Evolutionary conservation across 2,797 vertebrate genomes (phyloP).

Genomic region (Pseudocheirus occidentalis): DNA sequence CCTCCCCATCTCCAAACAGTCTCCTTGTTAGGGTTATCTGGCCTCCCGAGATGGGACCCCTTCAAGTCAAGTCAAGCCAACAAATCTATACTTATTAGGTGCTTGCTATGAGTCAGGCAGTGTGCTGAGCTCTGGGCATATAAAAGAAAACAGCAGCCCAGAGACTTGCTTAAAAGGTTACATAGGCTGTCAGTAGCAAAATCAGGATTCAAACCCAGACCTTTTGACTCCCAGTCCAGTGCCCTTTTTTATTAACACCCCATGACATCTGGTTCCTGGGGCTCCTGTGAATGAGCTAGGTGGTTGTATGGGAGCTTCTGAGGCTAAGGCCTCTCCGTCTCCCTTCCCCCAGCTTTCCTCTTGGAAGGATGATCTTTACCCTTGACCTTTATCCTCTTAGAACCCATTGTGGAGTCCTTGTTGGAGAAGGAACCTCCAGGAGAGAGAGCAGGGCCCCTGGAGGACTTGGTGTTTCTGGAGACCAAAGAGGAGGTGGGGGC

Average conservation of each 20-base stretch:
- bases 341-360: neutral
- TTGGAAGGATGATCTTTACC: neutral
- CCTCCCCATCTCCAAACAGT: neutral
- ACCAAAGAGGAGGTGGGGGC: conserved; percentile 63
- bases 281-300: neutral
- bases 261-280: neutral
- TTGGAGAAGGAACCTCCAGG: conserved; percentile 72
- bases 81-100: neutral
- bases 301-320: neutral
- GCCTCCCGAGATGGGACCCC: neutral
- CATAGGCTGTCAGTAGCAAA: neutral
- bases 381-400: neutral
- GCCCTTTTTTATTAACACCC: neutral
- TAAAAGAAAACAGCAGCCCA: neutral
- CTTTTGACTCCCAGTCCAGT: neutral
- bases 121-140: neutral
- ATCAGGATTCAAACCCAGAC: neutral
- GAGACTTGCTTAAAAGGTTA: neutral
- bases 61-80: neutral
- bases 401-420: conserved; percentile 62
- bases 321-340: neutral
- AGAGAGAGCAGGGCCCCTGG: conserved; percentile 59
- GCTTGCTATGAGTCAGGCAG: neutral
- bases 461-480: conserved; percentile 81
- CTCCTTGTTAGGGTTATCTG: neutral